Evolutionary conservation across 2,113 vertebrate genomes (phyloP).

Genomic region (Bos indicus): DNA sequence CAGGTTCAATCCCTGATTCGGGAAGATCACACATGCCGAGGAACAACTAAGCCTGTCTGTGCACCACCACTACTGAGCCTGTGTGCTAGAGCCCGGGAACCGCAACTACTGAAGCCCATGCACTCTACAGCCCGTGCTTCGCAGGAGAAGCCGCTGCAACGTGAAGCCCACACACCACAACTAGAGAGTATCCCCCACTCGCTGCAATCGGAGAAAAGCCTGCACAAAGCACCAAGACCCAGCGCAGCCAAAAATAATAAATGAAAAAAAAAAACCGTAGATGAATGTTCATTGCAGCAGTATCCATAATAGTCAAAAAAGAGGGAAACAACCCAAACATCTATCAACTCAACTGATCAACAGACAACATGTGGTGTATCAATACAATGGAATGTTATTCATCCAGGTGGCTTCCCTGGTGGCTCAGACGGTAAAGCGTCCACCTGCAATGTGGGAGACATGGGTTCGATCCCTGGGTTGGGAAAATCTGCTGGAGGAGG

Average conservation of each 20-base stretch:
- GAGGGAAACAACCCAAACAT: not conserved
- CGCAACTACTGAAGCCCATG: not conserved
- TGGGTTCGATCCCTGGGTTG: not conserved
- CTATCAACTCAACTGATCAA: not conserved
- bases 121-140: fast-evolving
- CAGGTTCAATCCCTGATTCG: not conserved
- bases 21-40: not conserved
- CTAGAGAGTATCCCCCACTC: not conserved
- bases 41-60: not conserved
- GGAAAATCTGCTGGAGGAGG: not conserved
- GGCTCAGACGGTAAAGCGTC: not conserved
- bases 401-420: not conserved
- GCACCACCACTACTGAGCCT: not conserved
- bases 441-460: not conserved
- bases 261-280: not conserved
- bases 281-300: not conserved
- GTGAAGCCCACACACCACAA: not conserved
- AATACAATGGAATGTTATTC: not conserved
- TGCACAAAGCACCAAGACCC: not conserved
- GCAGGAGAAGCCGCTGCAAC: not conserved
- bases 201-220: not conserved
- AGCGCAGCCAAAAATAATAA: not conserved
- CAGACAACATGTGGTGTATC: not conserved
- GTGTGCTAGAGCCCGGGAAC: not conserved
- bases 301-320: not conserved